Percentiles rank a stretch among this genome's conserved stretches.
Evolutionary conservation across 2,888 invertebrate species (phyloP).

Genomic region (Eupeodes latifasciatus): DNA sequence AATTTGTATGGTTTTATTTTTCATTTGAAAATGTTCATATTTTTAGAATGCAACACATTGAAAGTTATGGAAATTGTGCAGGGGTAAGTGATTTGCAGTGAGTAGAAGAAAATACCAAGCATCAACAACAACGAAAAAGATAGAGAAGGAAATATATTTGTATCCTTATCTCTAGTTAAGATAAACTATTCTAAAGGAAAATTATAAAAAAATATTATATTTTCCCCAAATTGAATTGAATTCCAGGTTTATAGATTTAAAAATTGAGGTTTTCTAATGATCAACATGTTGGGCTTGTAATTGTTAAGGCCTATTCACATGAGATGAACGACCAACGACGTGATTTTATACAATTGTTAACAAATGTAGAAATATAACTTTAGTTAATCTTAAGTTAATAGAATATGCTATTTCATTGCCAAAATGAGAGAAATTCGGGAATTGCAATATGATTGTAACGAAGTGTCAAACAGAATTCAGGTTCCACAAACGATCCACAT

Average conservation of each 20-base stretch:
- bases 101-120: slow-evolving; percentile 23
- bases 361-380: too few relatives aligned
- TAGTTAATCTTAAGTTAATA: too few relatives aligned
- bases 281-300: too few relatives aligned
- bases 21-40: slow-evolving; percentile 52
- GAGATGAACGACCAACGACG: too few relatives aligned
- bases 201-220: background rate
- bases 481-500: too few relatives aligned
- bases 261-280: background rate
- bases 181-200: background rate
- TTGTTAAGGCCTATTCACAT: too few relatives aligned
- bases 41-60: slow-evolving; percentile 61
- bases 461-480: too few relatives aligned
- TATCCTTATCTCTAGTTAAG: background rate
- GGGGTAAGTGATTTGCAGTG: slow-evolving; percentile 43
- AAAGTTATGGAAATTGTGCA: slow-evolving; percentile 3
- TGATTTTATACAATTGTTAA: too few relatives aligned
- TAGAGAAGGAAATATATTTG: background rate
- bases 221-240: background rate
- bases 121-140: background rate
- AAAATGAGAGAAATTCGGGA: too few relatives aligned
- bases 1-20: slow-evolving; percentile 14
- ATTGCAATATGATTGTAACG: too few relatives aligned
- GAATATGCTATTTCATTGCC: too few relatives aligned
- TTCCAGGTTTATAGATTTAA: background rate